Evolutionary conservation across 2,797 vertebrate genomes (phyloP), one percentile per base, ranked within the genome.

Genomic region (Chaetodon trifasciatus): DNA sequence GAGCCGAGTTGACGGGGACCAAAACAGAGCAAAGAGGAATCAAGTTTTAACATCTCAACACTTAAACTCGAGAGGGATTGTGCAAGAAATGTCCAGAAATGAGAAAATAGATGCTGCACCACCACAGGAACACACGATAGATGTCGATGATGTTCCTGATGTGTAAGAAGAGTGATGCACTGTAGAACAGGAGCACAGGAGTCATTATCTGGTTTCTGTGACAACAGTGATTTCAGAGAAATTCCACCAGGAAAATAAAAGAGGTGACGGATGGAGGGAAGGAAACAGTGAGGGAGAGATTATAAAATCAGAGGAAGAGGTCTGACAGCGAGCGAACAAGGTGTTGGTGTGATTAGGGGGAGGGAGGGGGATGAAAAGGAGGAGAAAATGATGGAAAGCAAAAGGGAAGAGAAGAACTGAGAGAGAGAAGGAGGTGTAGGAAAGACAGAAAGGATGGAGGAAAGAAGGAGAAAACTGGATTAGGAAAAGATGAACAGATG

Each of bases 201-300:
- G 74, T 81, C 85, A 72, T 84, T 81, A 84, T 82, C 63, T 64
- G 52, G 89, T 92, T 91, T 88, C 89, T 83, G 82, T 88, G 91
- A 91, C 87, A 89, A 91, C 87, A 3, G 80, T 44, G 73, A 86
- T 85, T 88, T 86, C 57, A 74, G 70, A 79, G 65, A 84, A 77
- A 78, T 81, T 78, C 78, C 65, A 81, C 24, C 53, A 47, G 86
- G 82, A 80, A 66, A 76, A 79, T 57, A 61, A 64, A 73, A 67
- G 66, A 71, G 70, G 77, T 60, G 82, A 77, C 76, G 74, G 78
- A 64, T 46, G 37, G 70, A 72, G 72, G 46, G 60, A 70, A 32
- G 12, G 57, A 60, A 49, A 42, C 42, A 52, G 64, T 1, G 42
- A 76, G 57, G 75, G 39, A 74, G 74, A 39, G 58, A 82, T 78